Evolutionary conservation across 2,113 vertebrate genomes (phyloP), one percentile per base, ranked within the genome.

Genomic region (Atrichornis clamosus): DNA sequence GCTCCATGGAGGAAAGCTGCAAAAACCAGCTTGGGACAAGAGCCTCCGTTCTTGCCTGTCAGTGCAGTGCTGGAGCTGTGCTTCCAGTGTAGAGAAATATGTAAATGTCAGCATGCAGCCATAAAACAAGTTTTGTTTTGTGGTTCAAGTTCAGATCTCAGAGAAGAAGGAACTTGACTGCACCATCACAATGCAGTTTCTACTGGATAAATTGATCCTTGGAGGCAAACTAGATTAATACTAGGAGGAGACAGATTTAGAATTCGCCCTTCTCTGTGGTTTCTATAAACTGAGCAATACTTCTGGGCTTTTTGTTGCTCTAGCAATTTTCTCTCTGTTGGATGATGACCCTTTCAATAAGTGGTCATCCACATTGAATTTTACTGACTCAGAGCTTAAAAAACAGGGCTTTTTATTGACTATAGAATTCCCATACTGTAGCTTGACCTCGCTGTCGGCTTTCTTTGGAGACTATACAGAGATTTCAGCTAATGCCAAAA

Each of bases 281-380:
- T 96, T 94, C 83, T 90, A 67, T 96, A 90, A 96, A 92, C 90
- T 64, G 73, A 92, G 86, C 86, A 93, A 95, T 88, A 58, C 49
- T 94, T 90, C 76, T 82, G 88, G 80, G 73, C 68, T 95, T 92
- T 96, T 93, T 96, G 93, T 97, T 96, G 96, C 92, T 90, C 37
- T 84, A 84, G 93, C 95, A 94, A 89, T 96, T 97, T 97, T 81
- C 76, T 93, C 93, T 94, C 95, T 94, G 92, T 95, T 96, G 96
- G 95, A 97, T 89, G 91, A 91, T 97, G 94, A 96, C 95, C 96
- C 93, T 96, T 96, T 96, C 96, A 96, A 76, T 96, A 96, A 96
- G 73, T 96, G 92, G 96, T 89, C 94, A 93, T 94, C 88, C 95
- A 75, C 96, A 96, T 46, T 90, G 92, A 87, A 92, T 95, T 96